These are phyloP conservation scores for Plutella xylostella DNA, from an alignment of 2,888 invertebrate species.

Conservation along the genomic window DNA sequence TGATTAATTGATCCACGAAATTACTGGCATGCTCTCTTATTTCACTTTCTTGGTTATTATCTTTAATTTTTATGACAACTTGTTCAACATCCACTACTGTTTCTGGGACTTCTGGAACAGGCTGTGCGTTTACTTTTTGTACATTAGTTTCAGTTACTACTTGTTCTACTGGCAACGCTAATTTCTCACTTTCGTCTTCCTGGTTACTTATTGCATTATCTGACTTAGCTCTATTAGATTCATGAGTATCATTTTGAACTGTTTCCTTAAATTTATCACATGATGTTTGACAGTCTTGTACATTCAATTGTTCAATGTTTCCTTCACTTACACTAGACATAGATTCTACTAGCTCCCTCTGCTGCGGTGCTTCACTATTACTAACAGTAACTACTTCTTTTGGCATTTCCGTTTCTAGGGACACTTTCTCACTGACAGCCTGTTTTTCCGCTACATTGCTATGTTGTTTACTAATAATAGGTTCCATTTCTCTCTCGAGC, in stretches of 20 bases:
- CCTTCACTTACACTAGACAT: slow-evolving; percentile 53
- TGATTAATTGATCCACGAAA: too few relatives aligned
- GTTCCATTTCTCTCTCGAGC: slow-evolving; percentile 17
- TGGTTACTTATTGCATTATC: slow-evolving; percentile 22
- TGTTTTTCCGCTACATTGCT: not conserved
- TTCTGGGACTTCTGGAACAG: too few relatives aligned
- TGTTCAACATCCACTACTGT: too few relatives aligned
- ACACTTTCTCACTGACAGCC: not conserved
- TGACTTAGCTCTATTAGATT: slow-evolving; percentile 65
- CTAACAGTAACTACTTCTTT: slow-evolving; percentile 22
- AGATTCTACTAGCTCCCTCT: slow-evolving; percentile 51
- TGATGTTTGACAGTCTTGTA: slow-evolving; percentile 57
- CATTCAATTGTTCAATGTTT: slow-evolving; percentile 41
- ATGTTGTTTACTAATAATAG: slow-evolving; percentile 5
- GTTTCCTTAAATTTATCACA: slow-evolving; percentile 50
- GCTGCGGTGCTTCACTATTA: slow-evolving; percentile 48
- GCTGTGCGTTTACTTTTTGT: too few relatives aligned
- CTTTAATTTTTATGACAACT: too few relatives aligned
- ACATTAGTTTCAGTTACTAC: too few relatives aligned
- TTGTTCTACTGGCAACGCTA: not conserved
- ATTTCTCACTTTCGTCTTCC: too few relatives aligned
- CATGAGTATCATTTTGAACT: slow-evolving; percentile 44
- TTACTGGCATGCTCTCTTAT: too few relatives aligned
- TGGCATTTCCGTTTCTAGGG: not conserved
- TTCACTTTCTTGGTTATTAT: too few relatives aligned